Evolutionary conservation across 1,140 invertebrate genomes (phyloP).

Genomic region (Thaumatotibia leucotreta): DNA sequence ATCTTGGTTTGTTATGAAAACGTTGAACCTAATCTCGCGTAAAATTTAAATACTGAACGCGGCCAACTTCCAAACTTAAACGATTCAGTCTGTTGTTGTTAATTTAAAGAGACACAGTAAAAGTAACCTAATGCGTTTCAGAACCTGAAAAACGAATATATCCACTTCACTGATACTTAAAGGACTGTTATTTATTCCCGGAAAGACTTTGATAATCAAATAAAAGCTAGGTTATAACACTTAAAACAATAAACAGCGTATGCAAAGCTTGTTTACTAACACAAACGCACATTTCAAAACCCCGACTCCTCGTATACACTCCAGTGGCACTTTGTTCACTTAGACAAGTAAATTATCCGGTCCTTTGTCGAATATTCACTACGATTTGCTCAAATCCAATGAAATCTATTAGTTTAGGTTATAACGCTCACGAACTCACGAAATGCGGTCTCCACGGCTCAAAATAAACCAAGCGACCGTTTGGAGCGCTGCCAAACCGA

Average conservation of each 20-base stretch:
- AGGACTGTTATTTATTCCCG: too few species aligned
- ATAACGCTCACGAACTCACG: conserved; percentile 55
- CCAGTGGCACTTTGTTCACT: not conserved
- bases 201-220: too few species aligned
- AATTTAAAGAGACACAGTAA: too few species aligned
- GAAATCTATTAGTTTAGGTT: conserved; percentile 45
- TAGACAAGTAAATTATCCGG: not conserved
- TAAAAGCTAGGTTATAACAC: not conserved
- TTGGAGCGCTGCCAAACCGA: conserved; percentile 13
- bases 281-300: not conserved
- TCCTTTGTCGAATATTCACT: not conserved
- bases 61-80: not conserved
- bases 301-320: not conserved
- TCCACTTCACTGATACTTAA: too few species aligned
- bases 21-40: not conserved
- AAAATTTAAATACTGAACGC: not conserved
- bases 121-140: too few species aligned
- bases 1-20: too few species aligned
- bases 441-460: conserved; percentile 35
- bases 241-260: not conserved
- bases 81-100: not conserved
- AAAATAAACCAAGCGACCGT: conserved; percentile 36
- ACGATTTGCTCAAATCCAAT: conserved; percentile 43
- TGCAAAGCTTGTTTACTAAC: not conserved
- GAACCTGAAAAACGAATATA: too few species aligned